Evolutionary conservation across 2,113 vertebrate genomes (phyloP).

Genomic region (Gnathonemus echidnorhynchus): DNA sequence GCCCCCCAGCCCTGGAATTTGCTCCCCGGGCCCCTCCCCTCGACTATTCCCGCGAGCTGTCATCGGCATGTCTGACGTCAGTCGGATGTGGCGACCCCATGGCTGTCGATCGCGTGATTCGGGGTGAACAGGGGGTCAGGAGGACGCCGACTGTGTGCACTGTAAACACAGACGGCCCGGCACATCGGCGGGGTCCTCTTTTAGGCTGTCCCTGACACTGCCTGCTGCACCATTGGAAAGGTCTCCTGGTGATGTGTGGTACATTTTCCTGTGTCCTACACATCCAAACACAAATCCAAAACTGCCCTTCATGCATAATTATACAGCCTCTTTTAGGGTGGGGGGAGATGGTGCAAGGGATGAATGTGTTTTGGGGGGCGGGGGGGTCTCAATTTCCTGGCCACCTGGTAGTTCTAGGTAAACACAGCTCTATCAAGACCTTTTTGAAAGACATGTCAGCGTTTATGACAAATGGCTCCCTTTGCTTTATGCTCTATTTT

Average conservation of each 20-base stretch:
- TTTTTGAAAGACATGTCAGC: not conserved
- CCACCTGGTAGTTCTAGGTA: not conserved
- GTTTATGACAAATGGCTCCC: not conserved
- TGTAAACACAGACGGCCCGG: not conserved
- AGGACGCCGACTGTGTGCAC: not conserved
- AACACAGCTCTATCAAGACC: not conserved
- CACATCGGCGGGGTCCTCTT: not conserved
- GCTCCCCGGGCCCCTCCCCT: not conserved
- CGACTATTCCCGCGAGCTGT: not conserved
- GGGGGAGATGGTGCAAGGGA: not conserved
- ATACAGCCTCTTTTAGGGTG: not conserved
- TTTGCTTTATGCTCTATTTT: not conserved
- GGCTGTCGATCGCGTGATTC: not conserved
- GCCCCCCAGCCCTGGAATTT: not conserved
- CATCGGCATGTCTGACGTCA: not conserved
- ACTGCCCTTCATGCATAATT: not conserved
- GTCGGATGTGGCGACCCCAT: not conserved
- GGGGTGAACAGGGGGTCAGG: not conserved
- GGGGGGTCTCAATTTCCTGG: not conserved
- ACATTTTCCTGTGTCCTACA: not conserved
- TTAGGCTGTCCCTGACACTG: not conserved
- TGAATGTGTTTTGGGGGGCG: not conserved
- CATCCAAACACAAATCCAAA: not conserved
- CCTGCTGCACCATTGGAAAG: not conserved
- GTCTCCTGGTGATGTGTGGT: not conserved